Conservation (phyloP, 2,888 invertebrate species). For the Bombylius discolor region DNA sequence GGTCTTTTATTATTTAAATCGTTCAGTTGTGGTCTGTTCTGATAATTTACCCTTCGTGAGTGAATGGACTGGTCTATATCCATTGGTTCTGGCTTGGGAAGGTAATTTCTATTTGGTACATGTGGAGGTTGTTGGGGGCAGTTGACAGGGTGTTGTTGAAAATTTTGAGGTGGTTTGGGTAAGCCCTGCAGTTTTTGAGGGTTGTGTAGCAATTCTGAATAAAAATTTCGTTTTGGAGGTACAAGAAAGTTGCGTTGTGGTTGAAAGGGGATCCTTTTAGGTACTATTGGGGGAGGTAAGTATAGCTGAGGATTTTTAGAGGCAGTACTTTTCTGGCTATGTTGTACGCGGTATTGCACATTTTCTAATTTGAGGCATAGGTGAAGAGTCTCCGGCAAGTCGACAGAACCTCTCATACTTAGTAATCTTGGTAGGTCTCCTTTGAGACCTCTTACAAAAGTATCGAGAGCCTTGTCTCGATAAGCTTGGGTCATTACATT, state of each 20-base stretch:
- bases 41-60: constrained; percentile 9
- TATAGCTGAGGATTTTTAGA: background rate
- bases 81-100: constrained; percentile 10
- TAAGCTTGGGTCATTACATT: constrained; percentile 10
- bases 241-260: background rate
- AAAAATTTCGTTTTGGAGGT: background rate
- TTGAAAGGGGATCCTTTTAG: background rate
- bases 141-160: background rate
- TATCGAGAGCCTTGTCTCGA: constrained; percentile 16
- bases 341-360: background rate
- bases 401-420: constrained; percentile 1
- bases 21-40: background rate
- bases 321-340: background rate
- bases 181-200: background rate
- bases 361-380: background rate
- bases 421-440: constrained; percentile 9
- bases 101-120: background rate
- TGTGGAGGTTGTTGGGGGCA: constrained; percentile 5
- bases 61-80: constrained; percentile 9
- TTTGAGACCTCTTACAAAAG: constrained; percentile 15
- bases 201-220: background rate
- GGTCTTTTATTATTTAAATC: background rate
- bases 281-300: background rate
- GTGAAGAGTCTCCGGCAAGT: background rate
- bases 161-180: background rate